A percentile compares a stretch with the other conserved stretches of the same genome.
These are phyloP conservation scores for Eupithecia tripunctaria DNA, from an alignment of 2,888 invertebrate species.

Conservation along the genomic window DNA sequence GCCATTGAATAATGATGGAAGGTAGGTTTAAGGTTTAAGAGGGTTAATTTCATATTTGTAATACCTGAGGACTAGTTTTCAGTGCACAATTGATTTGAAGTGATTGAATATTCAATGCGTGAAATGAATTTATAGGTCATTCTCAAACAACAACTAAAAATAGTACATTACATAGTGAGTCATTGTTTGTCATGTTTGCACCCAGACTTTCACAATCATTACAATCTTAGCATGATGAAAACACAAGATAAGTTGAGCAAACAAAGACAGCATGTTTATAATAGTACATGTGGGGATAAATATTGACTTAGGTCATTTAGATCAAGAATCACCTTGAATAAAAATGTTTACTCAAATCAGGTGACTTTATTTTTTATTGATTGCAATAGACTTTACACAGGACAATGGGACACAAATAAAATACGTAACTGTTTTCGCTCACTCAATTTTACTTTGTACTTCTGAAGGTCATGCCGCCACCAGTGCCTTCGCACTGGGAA, in stretches of 20 bases:
- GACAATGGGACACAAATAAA: too few relatives aligned
- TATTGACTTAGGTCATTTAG: neutral
- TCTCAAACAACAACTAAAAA: constrained; percentile 7
- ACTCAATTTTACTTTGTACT: neutral
- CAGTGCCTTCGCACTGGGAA: neutral
- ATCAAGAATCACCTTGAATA: neutral
- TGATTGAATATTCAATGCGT: constrained; percentile 18
- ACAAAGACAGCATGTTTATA: neutral
- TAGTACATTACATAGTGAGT: constrained; percentile 10
- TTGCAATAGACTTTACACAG: too few relatives aligned
- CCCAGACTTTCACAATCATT: constrained; percentile 19
- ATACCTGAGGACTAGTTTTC: neutral
- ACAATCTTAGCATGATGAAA: constrained; percentile 3
- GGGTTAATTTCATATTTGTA: neutral
- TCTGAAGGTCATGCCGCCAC: neutral
- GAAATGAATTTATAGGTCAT: constrained; percentile 6
- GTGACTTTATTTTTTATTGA: too few relatives aligned
- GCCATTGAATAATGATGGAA: neutral
- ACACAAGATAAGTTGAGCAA: constrained; percentile 3
- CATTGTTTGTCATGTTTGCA: constrained; percentile 6
- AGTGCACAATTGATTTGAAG: neutral
- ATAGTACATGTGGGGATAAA: neutral
- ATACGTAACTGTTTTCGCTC: too few relatives aligned
- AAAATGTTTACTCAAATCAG: too few relatives aligned
- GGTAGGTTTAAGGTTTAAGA: neutral